Base-by-base conservation (phyloP, 2,888 invertebrate species). In the Drosophila koepferae region DNA sequence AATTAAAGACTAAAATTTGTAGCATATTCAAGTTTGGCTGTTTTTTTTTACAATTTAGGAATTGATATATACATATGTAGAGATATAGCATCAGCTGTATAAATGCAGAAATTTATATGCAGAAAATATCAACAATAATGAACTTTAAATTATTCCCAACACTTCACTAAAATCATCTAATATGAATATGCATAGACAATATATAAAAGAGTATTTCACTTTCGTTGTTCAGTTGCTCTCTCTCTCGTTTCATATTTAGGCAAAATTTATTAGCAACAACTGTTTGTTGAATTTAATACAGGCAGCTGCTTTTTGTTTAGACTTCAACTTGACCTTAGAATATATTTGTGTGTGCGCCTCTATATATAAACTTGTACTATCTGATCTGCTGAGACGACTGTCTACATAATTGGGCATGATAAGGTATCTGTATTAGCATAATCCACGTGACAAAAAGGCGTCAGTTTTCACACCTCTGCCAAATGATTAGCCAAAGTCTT, bases 291-390 rank as follows among this genome's bases (percentile, higher is more conserved):
- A 43, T 66, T 55, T 72, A 67, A 40, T 62, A 59, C 43, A 60
- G 51, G 53, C 79, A 79, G 67, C 67, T 69, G 73, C n/a, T 72
- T 54, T 60, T 66, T 74, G 51, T 69, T 65, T 59, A 59, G 53
- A 56, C 79, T 80, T 81, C 51, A 83, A 84, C 80, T 80, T 84
- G 82, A 79, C 80, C 80, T 77, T 74, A 67, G 64, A 74, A 70
- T 54, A 59, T 46, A 62, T 28, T n/a, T n/a, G 3, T 18, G 12
- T 41, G 28, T 40, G n/a, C 48, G 10, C 51, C 3, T 34, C 3
- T 49, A 8, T 40, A 59, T 23, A 66, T 12, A 36, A 10, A 54
- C 20, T 3, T 20, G 46, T 46, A 44, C 23, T 41, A 23, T 65
- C 36, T 34, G 38, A 59, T 14, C 65, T 54, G 53, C 36, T 38